A percentile compares a stretch with the other conserved stretches of the same genome.
Evolutionary conservation across 53 echinoderm and acorn worm genomes (phyloP).

Genomic region (Glandiceps talaboti): DNA sequence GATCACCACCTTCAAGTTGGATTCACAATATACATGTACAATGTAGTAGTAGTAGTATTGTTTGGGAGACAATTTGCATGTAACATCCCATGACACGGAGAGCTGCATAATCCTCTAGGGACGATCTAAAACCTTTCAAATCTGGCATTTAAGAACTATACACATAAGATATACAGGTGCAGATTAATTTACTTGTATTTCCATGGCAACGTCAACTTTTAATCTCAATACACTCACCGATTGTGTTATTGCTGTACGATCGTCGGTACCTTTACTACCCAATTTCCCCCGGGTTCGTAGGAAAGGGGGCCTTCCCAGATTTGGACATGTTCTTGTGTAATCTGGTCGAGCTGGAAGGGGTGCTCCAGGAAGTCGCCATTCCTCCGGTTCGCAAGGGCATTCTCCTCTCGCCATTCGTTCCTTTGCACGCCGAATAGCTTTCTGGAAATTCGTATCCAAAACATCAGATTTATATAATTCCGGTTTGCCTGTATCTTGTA

Average conservation of each 20-base stretch:
- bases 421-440: constrained; percentile 48
- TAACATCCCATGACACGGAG: too few relatives aligned
- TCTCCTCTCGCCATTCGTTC: constrained; percentile 40
- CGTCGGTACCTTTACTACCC: background rate
- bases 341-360: constrained; percentile 83
- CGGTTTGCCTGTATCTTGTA: constrained; percentile 1
- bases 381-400: constrained; percentile 48
- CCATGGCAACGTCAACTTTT: too few relatives aligned
- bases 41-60: too few relatives aligned
- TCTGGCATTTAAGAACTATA: too few relatives aligned
- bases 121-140: too few relatives aligned
- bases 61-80: too few relatives aligned
- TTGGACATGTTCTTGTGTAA: constrained; percentile 21
- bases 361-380: constrained; percentile 83
- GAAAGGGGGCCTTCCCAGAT: background rate
- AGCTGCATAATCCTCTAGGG: too few relatives aligned
- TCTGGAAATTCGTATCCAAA: constrained; percentile 62
- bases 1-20: too few relatives aligned
- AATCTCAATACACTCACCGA: background rate
- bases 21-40: too few relatives aligned
- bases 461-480: background rate
- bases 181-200: too few relatives aligned
- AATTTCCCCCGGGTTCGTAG: background rate
- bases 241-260: background rate
- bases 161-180: too few relatives aligned